Conservation (phyloP, 2,888 invertebrate genomes). For the Lottia scabra region DNA sequence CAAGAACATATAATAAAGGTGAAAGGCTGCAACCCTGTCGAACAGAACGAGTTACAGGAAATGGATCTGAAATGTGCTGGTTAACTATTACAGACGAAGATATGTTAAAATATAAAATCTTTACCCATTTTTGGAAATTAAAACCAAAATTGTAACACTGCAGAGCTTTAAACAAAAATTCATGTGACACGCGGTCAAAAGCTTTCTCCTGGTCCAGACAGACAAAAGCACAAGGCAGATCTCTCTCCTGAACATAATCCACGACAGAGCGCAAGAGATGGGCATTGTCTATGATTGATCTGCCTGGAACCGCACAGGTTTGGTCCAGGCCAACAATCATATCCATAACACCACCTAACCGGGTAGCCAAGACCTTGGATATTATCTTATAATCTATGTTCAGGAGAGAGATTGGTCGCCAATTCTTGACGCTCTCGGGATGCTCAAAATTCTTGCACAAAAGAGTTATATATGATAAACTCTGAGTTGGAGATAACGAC, state of each 20-base stretch:
- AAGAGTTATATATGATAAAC: slow-evolving; percentile 22
- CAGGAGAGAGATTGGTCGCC: slow-evolving; percentile 39
- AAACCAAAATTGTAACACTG: no score
- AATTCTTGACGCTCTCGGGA: slow-evolving; percentile 30
- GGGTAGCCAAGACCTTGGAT: slow-evolving; percentile 34
- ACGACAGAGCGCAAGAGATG: slow-evolving; percentile 34
- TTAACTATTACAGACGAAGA: no score
- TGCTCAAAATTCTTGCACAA: slow-evolving; percentile 37
- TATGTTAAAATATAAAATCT: no score
- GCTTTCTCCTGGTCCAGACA: slow-evolving; percentile 8
- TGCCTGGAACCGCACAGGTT: slow-evolving; percentile 37
- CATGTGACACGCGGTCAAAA: no score
- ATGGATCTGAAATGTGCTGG: no score
- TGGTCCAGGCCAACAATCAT: slow-evolving; percentile 29
- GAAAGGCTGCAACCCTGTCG: no score
- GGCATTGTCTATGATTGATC: slow-evolving; percentile 39
- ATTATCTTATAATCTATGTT: slow-evolving; percentile 40
- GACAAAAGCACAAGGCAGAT: slow-evolving; percentile 32
- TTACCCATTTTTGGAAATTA: no score
- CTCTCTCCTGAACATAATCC: slow-evolving; percentile 37
- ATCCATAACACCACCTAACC: slow-evolving; percentile 28
- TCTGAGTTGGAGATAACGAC: slow-evolving; percentile 19
- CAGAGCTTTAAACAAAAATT: no score
- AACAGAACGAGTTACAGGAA: no score
- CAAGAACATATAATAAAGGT: no score